Evolutionary conservation across 1,140 invertebrate genomes (phyloP).

Genomic region (Aradophagus sp.): DNA sequence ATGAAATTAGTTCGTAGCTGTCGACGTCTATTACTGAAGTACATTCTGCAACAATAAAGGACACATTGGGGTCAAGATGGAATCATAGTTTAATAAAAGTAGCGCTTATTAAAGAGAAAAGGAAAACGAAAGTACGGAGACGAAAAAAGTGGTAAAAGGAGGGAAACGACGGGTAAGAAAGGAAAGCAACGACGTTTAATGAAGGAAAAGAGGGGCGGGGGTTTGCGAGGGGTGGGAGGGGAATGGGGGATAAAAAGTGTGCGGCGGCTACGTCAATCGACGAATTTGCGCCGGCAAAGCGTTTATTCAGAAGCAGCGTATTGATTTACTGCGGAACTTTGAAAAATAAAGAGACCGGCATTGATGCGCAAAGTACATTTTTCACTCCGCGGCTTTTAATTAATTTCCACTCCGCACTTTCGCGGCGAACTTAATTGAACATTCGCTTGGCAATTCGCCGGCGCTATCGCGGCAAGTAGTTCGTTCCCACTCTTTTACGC

Average conservation of each 20-base stretch:
- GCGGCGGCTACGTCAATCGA: conserved; percentile 6
- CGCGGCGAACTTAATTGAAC: too few species aligned
- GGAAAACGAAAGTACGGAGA: conserved; percentile 14
- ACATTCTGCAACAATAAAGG: conserved; percentile 39
- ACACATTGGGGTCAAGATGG: conserved; percentile 22
- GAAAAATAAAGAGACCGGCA: conserved; percentile 30
- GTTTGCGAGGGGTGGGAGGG: too few species aligned
- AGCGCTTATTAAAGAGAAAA: conserved; percentile 12
- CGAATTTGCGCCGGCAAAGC: conserved; percentile 7
- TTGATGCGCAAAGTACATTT: conserved; percentile 23
- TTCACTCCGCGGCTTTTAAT: conserved; percentile 15
- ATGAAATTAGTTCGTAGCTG: conserved; percentile 52
- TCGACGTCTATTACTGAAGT: conserved; percentile 47
- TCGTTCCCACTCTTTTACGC: too few species aligned
- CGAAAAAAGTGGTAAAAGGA: too few species aligned
- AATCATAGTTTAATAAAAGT: conserved; percentile 4
- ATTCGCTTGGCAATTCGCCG: too few species aligned
- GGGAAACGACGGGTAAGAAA: too few species aligned
- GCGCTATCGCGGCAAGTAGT: too few species aligned
- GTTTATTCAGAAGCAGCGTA: conserved; percentile 16
- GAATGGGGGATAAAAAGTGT: too few species aligned
- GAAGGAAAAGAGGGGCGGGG: too few species aligned
- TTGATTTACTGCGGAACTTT: conserved; percentile 27
- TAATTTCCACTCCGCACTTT: conserved; percentile 16
- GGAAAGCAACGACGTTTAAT: too few species aligned